Percentiles rank a stretch among this genome's conserved stretches.
Conservation (phyloP, 2,888 invertebrate species). For the Panorpa germanica region DNA sequence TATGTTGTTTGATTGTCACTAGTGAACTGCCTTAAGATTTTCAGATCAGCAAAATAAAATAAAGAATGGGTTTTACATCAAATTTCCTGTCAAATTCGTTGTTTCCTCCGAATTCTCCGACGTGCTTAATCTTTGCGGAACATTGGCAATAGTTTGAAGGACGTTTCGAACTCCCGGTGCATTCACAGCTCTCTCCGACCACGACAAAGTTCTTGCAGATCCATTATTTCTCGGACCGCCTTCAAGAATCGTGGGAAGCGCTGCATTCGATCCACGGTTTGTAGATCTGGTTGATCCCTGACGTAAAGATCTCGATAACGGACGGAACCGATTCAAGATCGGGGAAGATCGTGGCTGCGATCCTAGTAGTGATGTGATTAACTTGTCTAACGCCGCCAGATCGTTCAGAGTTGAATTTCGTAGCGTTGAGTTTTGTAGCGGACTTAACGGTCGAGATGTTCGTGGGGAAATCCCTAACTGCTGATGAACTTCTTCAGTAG, state of each 20-base stretch:
- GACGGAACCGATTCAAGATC: slow-evolving; percentile 22
- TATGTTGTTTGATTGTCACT: too few relatives aligned
- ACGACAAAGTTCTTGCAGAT: too few relatives aligned
- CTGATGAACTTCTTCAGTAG: slow-evolving; percentile 39
- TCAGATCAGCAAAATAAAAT: too few relatives aligned
- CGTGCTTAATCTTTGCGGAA: slow-evolving; percentile 16
- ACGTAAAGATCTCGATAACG: slow-evolving; percentile 22
- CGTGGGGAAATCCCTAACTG: slow-evolving; percentile 21
- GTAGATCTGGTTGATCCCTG: slow-evolving; percentile 9
- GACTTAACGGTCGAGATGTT: slow-evolving; percentile 11
- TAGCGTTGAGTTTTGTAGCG: slow-evolving; percentile 17
- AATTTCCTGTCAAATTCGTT: slow-evolving; percentile 20
- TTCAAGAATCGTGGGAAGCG: slow-evolving; percentile 25
- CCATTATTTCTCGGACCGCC: too few relatives aligned
- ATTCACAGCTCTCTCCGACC: slow-evolving; percentile 14
- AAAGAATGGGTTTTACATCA: too few relatives aligned
- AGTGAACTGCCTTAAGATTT: too few relatives aligned
- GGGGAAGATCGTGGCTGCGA: slow-evolving; percentile 20
- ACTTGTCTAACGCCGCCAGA: slow-evolving; percentile 39
- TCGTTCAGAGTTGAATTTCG: slow-evolving; percentile 31
- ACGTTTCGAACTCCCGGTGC: slow-evolving; percentile 19
- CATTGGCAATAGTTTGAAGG: slow-evolving; percentile 18
- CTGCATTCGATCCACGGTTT: too few relatives aligned
- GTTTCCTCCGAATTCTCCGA: slow-evolving; percentile 18
- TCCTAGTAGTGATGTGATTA: slow-evolving; percentile 38